phyloP scores from a whole-genome alignment of 2,888 invertebrate species.

The Nemotelus pantherinus region DNA sequence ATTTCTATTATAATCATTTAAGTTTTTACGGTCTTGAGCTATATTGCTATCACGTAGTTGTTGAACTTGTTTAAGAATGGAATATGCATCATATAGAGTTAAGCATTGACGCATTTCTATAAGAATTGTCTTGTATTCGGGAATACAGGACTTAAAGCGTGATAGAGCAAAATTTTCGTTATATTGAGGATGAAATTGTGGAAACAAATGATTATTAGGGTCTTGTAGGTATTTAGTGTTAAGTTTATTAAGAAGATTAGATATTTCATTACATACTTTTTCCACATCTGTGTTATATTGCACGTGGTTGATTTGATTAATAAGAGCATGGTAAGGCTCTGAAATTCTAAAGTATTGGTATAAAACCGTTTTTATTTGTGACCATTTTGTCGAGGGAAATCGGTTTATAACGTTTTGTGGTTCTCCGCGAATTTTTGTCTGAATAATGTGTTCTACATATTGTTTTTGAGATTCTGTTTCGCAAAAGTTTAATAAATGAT shows the following conservation, averaged over 20 bases:
- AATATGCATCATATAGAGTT: background rate
- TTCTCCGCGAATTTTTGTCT: conserved; percentile 15
- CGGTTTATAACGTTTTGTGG: conserved; percentile 2
- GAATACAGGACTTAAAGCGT: conserved; percentile 22
- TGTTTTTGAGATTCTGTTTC: background rate
- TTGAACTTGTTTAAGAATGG: conserved; percentile 4
- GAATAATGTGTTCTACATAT: conserved; percentile 1
- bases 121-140: conserved; percentile 20
- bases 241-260: conserved; percentile 3
- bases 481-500: background rate
- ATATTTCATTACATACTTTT: background rate
- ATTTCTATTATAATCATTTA: background rate
- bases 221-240: conserved; percentile 10
- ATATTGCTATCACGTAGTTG: conserved; percentile 1
- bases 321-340: conserved; percentile 11
- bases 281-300: conserved; percentile 6
- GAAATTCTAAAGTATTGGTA: conserved; percentile 17
- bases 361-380: conserved; percentile 13
- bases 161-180: conserved; percentile 20
- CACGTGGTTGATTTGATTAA: conserved; percentile 20
- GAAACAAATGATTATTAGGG: background rate
- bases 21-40: background rate
- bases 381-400: conserved; percentile 14
- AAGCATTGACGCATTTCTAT: conserved; percentile 10
- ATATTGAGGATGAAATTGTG: conserved; percentile 4